Evolutionary conservation across 2,797 vertebrate species (phyloP), one percentile per base, ranked within the genome.

Genomic region (Salarias fasciatus): DNA sequence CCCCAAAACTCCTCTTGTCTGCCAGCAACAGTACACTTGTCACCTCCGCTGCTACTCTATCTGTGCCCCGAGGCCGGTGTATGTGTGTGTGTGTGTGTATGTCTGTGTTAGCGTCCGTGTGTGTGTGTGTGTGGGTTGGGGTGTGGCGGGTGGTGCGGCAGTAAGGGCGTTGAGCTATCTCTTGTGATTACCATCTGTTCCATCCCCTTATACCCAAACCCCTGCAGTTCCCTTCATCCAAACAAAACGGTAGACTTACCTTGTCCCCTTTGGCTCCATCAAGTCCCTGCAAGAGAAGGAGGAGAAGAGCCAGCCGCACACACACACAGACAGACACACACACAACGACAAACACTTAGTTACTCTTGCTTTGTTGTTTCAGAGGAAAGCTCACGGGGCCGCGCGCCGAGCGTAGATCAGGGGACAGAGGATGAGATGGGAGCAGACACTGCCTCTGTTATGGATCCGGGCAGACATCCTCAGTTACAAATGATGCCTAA

Each of bases 191-290:
- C 83, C 77, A 87, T 91, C 90, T 87, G 86, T 86, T 86, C 69
- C 66, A 53, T 68, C 72, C 84, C 56, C 69, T 82, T 77, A 66
- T 83, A 82, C 82, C 75, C 61, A 85, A 85, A 80, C 72, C 81
- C 85, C 75, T 88, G 77, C 58, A 87, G 81, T 88, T 78, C 67
- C 75, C 72, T 69, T 88, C 83, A 84, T 82, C 76, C 64, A 88
- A 87, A 89, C 80, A 90, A 91, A 91, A 90, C 74, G 86, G 81
- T 77, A 90, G 83, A 88, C 94, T 93, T 92, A 97, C 96, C 95
- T 97, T 98, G 91, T 96, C 94, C 40, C 97, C 97, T 75, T 33
- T 94, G 75, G 92, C 80, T 14, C 97, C 97, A 46, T 91, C 95
- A 85, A 86, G 78, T 29, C 96, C 97, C 97, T 98, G 89, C 41